Evolutionary conservation across 1,140 invertebrate genomes (phyloP), one percentile per base, ranked within the genome.

Genomic region (Rhagoletis pomonella): DNA sequence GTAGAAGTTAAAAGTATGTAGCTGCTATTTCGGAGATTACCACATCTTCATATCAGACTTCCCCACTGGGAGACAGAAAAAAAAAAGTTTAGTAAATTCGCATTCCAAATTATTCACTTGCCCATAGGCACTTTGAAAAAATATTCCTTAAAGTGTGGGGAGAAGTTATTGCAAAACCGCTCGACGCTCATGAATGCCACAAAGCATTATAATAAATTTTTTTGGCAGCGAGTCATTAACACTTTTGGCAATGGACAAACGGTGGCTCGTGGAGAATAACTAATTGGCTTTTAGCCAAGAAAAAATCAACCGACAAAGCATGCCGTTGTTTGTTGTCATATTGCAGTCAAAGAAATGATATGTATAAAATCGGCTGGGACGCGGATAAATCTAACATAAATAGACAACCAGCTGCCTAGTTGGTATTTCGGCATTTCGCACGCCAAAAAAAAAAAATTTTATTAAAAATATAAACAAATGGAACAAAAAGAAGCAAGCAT

Each of bases 81-180:
- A 29, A 29, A 29, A 29, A 29, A 29, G 29, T 29, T 29, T 29
- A 1, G 29, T 29, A 29, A 29, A 29, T 29, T 29, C 29, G 29
- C 29, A 29, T 29, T 29, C 10, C 42, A 14, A 73, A 17, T 19
- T 62, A 19, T 47, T 73, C 67, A 12, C 67, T 12, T 0, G 3
- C 1, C 29, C 9, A 42, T 42, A 19, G 1, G 65, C 29, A 29
- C 29, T 29, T 29, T 29, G 29, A 29, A 29, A 29, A 29, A 29
- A 29, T 29, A 29, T 29, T 29, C 29, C 29, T 1, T 29, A 29
- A 29, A 1, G 17, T 47, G 29, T 44, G 5, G 39, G 10, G 5
- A 69, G 67, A 55, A 81, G 50, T n/a, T 81, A 81, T 81, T 81
- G 55, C 73, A 55, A 55, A 81, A 81, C 73, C n/a, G 9, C 17